phyloP scores from a whole-genome alignment of 2,888 invertebrate species.

The Drosophila suboccidentalis region DNA sequence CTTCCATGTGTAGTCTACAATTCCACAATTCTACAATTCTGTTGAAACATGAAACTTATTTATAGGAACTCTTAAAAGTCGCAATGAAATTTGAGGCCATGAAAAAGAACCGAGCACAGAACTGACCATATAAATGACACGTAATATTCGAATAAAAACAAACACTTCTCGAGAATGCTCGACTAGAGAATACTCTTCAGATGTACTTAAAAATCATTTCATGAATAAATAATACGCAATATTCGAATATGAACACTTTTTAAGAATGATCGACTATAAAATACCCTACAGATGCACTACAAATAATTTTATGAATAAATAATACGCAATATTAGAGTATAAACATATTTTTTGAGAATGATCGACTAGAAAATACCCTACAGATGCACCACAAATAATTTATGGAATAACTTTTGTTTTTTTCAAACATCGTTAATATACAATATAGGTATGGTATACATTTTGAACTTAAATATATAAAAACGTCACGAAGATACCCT shows the following conservation, averaged over 20 bases:
- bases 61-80: conserved; percentile 18
- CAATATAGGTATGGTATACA: neutral
- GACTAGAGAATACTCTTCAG: neutral
- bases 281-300: neutral
- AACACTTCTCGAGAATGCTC: neutral
- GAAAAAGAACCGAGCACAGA: conserved; percentile 8
- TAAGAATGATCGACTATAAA: neutral
- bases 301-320: neutral
- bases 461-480: neutral
- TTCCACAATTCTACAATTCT: conserved; percentile 13
- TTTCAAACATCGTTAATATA: too few species aligned
- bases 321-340: too few species aligned
- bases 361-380: neutral
- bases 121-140: conserved; percentile 21
- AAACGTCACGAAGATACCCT: too few species aligned
- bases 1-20: conserved; percentile 3
- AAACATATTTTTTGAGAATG: neutral
- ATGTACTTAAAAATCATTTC: too few species aligned
- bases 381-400: too few species aligned
- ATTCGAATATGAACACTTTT: neutral
- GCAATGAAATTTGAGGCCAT: conserved; percentile 19
- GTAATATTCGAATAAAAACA: conserved; percentile 9
- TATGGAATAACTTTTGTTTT: too few species aligned
- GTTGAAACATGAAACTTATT: conserved; percentile 22
- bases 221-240: neutral